phyloP scores from a whole-genome alignment of 2,797 vertebrate genomes.

The Leptodactylus fallax region DNA sequence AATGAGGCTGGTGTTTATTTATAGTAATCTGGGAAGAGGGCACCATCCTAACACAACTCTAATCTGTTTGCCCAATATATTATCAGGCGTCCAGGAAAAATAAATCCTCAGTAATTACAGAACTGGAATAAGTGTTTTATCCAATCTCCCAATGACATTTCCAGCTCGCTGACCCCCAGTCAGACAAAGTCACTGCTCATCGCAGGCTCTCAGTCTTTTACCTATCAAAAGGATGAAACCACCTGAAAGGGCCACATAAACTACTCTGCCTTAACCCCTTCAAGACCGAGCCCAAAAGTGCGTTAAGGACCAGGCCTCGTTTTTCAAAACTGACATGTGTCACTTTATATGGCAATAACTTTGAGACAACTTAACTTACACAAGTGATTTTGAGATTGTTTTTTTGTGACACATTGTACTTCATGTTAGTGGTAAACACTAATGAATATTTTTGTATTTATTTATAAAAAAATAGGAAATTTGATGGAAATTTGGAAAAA shows the following conservation, averaged over 20 bases:
- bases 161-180: not conserved
- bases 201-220: not conserved
- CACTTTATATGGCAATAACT: too few species aligned
- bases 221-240: not conserved
- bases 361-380: too few species aligned
- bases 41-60: not conserved
- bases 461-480: too few species aligned
- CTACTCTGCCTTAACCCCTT: not conserved
- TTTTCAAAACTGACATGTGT: too few species aligned
- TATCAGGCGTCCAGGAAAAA: constrained; percentile 9
- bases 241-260: not conserved
- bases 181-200: not conserved
- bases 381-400: too few species aligned
- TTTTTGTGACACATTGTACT: too few species aligned
- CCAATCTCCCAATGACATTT: not conserved
- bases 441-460: too few species aligned
- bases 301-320: too few species aligned
- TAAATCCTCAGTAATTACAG: constrained; percentile 9
- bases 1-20: constrained; percentile 13
- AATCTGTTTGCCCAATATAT: constrained; percentile 30
- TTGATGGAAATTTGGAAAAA: too few species aligned
- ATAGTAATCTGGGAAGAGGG: constrained; percentile 36
- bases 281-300: too few species aligned
- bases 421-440: too few species aligned
- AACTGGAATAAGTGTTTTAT: constrained; percentile 3